A percentile compares a stretch with the other conserved stretches of the same genome.
Evolutionary conservation across 2,888 invertebrate species (phyloP).

Genomic region (Cephus runcator): DNA sequence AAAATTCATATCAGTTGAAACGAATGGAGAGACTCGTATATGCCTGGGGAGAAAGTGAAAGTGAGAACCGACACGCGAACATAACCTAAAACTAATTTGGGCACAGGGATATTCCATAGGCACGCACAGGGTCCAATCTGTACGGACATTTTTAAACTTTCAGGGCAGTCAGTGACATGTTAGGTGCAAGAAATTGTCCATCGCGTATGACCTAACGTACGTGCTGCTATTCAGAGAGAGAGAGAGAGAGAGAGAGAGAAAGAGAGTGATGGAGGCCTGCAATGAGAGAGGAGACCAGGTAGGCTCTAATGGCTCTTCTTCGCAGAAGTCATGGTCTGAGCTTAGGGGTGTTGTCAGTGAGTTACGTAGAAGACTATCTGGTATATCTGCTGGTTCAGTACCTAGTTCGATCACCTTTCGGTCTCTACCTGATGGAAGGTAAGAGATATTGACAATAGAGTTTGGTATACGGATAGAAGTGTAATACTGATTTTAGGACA

Average conservation of each 20-base stretch:
- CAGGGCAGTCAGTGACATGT: slow-evolving; percentile 17
- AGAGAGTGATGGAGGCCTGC: slow-evolving; percentile 41
- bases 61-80: slow-evolving; percentile 27
- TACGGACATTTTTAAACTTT: slow-evolving; percentile 14
- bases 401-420: slow-evolving; percentile 86
- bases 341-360: slow-evolving; percentile 83
- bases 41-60: slow-evolving; percentile 43
- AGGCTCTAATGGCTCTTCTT: not conserved
- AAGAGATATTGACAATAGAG: slow-evolving; percentile 9
- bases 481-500: slow-evolving; percentile 66
- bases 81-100: slow-evolving; percentile 41
- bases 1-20: not conserved
- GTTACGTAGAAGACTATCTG: slow-evolving; percentile 80
- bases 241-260: too few species aligned
- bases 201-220: slow-evolving; percentile 20
- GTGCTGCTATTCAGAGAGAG: not conserved
- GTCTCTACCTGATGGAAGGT: slow-evolving; percentile 76
- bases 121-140: not conserved
- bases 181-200: slow-evolving; percentile 11
- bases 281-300: slow-evolving; percentile 37
- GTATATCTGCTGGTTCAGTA: slow-evolving; percentile 79
- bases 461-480: not conserved
- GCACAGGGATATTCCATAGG: not conserved
- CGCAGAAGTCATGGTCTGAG: slow-evolving; percentile 78
- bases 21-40: slow-evolving; percentile 28